Evolutionary conservation across 2,113 vertebrate species (phyloP), one percentile per base, ranked within the genome.

Genomic region (Anoplopoma fimbria): DNA sequence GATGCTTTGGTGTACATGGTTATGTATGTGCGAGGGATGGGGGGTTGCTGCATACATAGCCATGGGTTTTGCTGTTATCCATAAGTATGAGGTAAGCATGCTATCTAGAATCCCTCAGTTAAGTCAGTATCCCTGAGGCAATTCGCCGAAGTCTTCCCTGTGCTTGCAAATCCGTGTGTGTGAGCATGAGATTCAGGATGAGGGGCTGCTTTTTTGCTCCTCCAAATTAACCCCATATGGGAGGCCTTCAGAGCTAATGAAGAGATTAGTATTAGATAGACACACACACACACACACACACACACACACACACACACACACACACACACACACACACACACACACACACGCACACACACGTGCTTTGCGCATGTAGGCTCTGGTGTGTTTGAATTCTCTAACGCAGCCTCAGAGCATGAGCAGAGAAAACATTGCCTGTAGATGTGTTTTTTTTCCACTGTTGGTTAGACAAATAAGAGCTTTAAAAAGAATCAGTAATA

Each of bases 181-280:
- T 33, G 75, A 87, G 92, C 65, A 84, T 62, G 47, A 88, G 87
- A 78, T 85, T 75, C 85, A 77, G 79, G 75, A 90, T 77, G 84
- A 89, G 78, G 84, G 85, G 80, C 49, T 58, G 80, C 71, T 68
- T 84, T 87, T 81, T 86, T 85, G 84, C 88, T 76, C 83, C 71
- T 92, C 84, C 89, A 93, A 93, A 92, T 92, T 89, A 93, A 92
- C 87, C 90, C 84, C 88, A 77, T 88, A 89, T 85, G 84, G 65
- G 82, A 92, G 82, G 83, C 87, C 81, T 85, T 91, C 77, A 58
- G 79, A 91, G 69, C 87, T 89, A 91, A 94, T 91, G 90, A 92
- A 87, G 85, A 92, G 87, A 92, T 92, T 91, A 90, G 89, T 88
- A 88, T 91, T 90, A 83, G 85, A 90, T 81, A 82, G 77, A 90